Conservation (phyloP, 2,113 vertebrate species). For the Corythornis madagascariensis region DNA sequence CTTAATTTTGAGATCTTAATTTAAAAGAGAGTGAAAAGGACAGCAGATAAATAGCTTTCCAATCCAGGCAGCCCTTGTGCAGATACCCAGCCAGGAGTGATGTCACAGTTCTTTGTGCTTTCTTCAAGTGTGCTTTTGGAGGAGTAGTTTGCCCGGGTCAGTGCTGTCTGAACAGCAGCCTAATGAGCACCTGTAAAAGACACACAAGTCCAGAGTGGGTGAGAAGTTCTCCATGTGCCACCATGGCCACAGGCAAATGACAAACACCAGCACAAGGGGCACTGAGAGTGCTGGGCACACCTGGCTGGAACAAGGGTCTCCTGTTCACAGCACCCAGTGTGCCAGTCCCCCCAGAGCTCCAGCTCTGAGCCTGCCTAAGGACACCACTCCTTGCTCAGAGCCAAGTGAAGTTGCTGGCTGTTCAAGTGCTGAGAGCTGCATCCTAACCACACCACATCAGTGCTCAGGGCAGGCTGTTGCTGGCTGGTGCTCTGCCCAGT, state of each 20-base stretch:
- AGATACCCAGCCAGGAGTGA: too few relatives aligned
- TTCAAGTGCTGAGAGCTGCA: background rate
- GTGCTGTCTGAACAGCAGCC: background rate
- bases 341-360: background rate
- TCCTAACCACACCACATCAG: rapidly evolving
- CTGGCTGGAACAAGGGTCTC: background rate
- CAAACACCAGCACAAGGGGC: background rate
- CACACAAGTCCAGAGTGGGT: rapidly evolving
- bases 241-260: background rate
- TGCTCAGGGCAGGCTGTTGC: rapidly evolving
- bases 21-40: background rate
- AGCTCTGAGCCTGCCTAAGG: background rate
- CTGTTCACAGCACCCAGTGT: background rate
- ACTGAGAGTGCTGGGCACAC: background rate
- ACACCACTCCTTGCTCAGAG: rapidly evolving
- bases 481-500: background rate
- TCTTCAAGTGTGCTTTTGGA: background rate
- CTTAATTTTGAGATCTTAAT: background rate
- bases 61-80: background rate
- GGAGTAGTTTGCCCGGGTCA: background rate
- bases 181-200: background rate
- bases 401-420: background rate
- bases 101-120: background rate
- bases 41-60: background rate
- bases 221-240: background rate